Evolutionary conservation across 2,797 vertebrate genomes (phyloP).

Genomic region (Acanthiza pusilla): DNA sequence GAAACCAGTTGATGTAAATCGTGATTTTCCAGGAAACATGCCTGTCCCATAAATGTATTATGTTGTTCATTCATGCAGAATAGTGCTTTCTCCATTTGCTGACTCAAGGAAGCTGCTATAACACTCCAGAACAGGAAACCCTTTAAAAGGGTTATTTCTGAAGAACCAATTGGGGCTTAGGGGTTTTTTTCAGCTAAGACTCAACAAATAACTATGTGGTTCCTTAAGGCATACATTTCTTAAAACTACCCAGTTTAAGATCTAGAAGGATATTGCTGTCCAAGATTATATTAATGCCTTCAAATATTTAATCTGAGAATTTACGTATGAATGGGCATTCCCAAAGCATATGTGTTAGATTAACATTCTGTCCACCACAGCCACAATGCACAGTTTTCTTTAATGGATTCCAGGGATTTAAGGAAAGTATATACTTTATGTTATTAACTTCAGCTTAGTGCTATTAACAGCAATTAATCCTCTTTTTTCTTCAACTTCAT

Average conservation of each 20-base stretch:
- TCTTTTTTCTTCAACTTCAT: background rate
- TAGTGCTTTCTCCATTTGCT: background rate
- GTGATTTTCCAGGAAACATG: background rate
- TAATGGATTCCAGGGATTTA: slow-evolving; percentile 12
- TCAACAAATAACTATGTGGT: background rate
- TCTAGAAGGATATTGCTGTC: background rate
- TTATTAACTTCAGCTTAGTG: background rate
- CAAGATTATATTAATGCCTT: background rate
- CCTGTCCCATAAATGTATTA: background rate
- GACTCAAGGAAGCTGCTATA: background rate
- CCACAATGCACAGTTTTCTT: background rate
- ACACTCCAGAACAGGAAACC: background rate
- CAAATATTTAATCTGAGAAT: slow-evolving; percentile 2
- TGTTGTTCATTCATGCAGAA: background rate
- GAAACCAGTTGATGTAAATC: background rate
- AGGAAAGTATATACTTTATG: background rate
- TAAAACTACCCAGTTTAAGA: background rate
- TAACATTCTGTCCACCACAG: background rate
- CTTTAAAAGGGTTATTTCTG: background rate
- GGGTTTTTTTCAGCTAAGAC: background rate
- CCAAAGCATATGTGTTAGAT: slow-evolving; percentile 5
- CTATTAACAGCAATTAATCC: background rate
- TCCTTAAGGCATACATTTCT: background rate
- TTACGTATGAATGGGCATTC: background rate
- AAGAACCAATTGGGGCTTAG: background rate